Evolutionary conservation across 2,888 invertebrate genomes (phyloP).

Genomic region (Caenorhabditis auriculariae): DNA sequence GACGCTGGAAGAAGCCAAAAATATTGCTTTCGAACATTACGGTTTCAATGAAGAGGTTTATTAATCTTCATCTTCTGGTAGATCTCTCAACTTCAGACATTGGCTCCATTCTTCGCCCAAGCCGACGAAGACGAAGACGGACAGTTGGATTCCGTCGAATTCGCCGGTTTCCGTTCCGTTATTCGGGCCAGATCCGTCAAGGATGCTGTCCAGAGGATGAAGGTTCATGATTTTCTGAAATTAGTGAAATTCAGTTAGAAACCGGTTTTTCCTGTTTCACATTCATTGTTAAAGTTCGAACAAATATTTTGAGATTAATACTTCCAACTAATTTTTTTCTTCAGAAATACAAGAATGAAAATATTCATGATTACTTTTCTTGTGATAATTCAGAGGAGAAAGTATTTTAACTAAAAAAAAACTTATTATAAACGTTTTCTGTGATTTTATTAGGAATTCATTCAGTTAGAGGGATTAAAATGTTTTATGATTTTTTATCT

Average conservation of each 20-base stretch:
- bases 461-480: not conserved
- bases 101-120: slow-evolving; percentile 60
- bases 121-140: slow-evolving; percentile 62
- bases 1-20: slow-evolving; percentile 58
- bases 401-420: not conserved
- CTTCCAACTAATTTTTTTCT: too few species aligned
- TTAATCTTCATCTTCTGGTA: not conserved
- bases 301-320: too few species aligned
- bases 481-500: too few species aligned
- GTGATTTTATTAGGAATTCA: not conserved
- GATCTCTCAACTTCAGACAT: slow-evolving; percentile 7
- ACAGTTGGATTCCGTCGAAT: slow-evolving; percentile 58
- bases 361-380: too few species aligned
- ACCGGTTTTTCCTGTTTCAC: too few species aligned
- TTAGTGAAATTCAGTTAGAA: slow-evolving; percentile 2
- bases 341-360: too few species aligned
- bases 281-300: too few species aligned
- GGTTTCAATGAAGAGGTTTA: slow-evolving; percentile 42
- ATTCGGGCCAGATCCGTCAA: slow-evolving; percentile 40
- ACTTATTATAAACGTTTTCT: slow-evolving; percentile 1
- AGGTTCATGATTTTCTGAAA: too few species aligned
- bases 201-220: slow-evolving; percentile 41
- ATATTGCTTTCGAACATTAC: slow-evolving; percentile 59
- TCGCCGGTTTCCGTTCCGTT: slow-evolving; percentile 59
- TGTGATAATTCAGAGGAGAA: too few species aligned